Evolutionary conservation across 2,113 vertebrate genomes (phyloP), one percentile per base, ranked within the genome.

Genomic region (Bufo gargarizans): DNA sequence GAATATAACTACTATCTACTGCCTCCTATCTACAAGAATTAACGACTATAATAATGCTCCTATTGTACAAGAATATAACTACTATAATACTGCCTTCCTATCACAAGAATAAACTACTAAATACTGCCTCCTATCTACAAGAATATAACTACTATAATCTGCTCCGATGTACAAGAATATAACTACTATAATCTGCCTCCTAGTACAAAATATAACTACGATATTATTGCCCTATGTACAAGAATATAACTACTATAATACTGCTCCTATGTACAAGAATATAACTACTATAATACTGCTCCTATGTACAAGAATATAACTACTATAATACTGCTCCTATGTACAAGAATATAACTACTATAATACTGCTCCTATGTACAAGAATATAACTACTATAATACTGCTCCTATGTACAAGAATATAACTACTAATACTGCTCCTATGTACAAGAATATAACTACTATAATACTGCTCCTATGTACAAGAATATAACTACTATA

Each of bases 261-360:
- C 69, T 71, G 69, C 69, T 6, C 69, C 69, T 71, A 71, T 71
- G 13, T 71, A 71, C 69, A 71, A 71, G 69, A 71, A 69, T 69
- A 69, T 69, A 69, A 69, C 65, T 69, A 69, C 65, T 69, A 69
- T 33, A 69, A 71, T 69, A 69, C 65, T 69, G 65, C n/a, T 9
- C 65, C 65, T 69, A 69, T 71, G 13, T 71, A 71, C 69, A 71
- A 71, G 69, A 71, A 71, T 71, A 71, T 71, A 71, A 71, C 69
- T 71, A 71, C 69, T 71, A 45, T 71, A 71, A 71, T 71, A 71
- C 65, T 69, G 65, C 65, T 17, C 65, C 65, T 69, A 61, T 61
- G 16, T 61, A 61, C 59, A 61, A 61, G 59, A 61, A 61, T 61
- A 61, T 61, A 61, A 61, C 59, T 61, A 61, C 59, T 61, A 61